Conservation (phyloP, 2,888 invertebrate species). For the Eilema sororculum region DNA sequence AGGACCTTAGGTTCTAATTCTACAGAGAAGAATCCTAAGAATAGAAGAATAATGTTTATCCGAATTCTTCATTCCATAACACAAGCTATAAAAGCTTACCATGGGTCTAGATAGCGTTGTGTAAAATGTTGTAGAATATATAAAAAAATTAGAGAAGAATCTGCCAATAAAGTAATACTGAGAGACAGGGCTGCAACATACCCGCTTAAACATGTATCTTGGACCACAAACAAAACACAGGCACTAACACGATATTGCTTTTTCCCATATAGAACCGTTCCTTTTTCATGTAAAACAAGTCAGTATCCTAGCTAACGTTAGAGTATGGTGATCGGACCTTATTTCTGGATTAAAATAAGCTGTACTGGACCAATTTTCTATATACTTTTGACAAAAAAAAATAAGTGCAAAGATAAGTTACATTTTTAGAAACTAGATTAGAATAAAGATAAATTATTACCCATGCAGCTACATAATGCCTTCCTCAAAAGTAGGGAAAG, state of each 20-base stretch:
- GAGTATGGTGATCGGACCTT: conserved; percentile 50
- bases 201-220: conserved; percentile 39
- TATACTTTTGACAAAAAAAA: not conserved
- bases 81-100: too few relatives aligned
- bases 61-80: too few relatives aligned
- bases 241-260: conserved; percentile 81
- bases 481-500: too few relatives aligned
- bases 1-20: too few relatives aligned
- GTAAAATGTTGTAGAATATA: too few relatives aligned
- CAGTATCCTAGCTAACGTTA: conserved; percentile 61
- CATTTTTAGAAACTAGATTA: too few relatives aligned
- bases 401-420: not conserved
- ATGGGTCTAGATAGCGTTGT: too few relatives aligned
- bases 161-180: not conserved
- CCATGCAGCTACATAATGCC: too few relatives aligned
- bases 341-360: conserved; percentile 36
- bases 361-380: conserved; percentile 15
- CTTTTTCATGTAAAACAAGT: conserved; percentile 82
- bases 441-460: too few relatives aligned
- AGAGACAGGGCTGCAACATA: not conserved
- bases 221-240: conserved; percentile 52
- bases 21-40: too few relatives aligned
- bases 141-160: too few relatives aligned
- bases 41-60: too few relatives aligned
- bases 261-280: conserved; percentile 70